A percentile compares a stretch with the other conserved stretches of the same genome.
phyloP scores from a whole-genome alignment of 1,140 invertebrate species.

The Vanessa tameamea region DNA sequence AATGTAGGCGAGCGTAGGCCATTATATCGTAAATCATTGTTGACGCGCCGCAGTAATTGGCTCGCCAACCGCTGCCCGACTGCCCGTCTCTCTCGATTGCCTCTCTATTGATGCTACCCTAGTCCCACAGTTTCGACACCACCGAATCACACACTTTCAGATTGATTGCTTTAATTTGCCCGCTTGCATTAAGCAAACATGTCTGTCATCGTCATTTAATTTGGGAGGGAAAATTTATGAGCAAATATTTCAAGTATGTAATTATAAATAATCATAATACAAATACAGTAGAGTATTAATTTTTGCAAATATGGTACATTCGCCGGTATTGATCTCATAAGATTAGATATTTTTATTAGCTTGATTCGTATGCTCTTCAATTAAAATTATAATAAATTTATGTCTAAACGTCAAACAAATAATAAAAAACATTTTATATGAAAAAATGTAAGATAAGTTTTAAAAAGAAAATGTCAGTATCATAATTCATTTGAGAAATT shows the following conservation, averaged over 20 bases:
- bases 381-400: neutral
- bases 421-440: neutral
- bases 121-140: constrained; percentile 56
- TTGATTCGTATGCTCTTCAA: neutral
- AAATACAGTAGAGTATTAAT: neutral
- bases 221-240: neutral
- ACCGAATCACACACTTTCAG: constrained; percentile 9
- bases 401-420: neutral
- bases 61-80: constrained; percentile 49
- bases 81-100: constrained; percentile 53
- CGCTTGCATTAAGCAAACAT: neutral
- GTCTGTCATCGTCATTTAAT: too few relatives aligned
- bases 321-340: neutral
- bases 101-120: constrained; percentile 65
- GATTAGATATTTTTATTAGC: neutral
- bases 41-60: constrained; percentile 74
- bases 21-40: constrained; percentile 77
- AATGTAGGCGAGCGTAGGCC: constrained; percentile 66
- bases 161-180: neutral
- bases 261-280: too few relatives aligned
- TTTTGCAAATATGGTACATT: neutral
- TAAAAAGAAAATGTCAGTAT: constrained; percentile 3
- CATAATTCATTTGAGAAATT: constrained; percentile 22
- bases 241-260: neutral
- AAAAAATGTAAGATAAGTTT: constrained; percentile 10